Evolutionary conservation across 2,888 invertebrate genomes (phyloP), one percentile per base, ranked within the genome.

Genomic region (Saturnia japonica): DNA sequence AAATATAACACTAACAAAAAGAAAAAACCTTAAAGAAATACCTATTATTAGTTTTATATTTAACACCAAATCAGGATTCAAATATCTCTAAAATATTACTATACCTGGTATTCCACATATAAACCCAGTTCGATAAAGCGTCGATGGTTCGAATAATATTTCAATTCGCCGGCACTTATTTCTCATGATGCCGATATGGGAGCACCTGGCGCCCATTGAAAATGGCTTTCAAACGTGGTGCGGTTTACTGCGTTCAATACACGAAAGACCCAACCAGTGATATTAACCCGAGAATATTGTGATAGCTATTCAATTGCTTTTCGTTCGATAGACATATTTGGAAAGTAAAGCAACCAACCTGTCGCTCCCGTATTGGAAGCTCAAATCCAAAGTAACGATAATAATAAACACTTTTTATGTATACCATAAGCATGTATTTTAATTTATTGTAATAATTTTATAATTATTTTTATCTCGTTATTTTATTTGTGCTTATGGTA

Each of bases 91-190:
- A 68, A 68, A 71, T 64, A 68, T 34, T 11, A 68, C 25, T 42
- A 51, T 43, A 69, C 54, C 70, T n/a, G 68, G 64, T 71, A 71
- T 75, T 70, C 74, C 77, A 76, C 80, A 79, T 81, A 82, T 81
- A 85, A 83, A 79, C 75, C 76, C 47, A 71, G 77, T 79, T 73
- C 81, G 80, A 83, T 84, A 81, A 81, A 81, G 76, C 79, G 78
- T 73, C 80, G 82, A 80, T 83, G 82, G 83, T 79, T 80, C 78
- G 82, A 83, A 87, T 85, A 86, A 87, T 87, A 87, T 88, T 86
- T 86, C 87, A 86, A 84, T 87, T 83, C 81, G 71, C 73, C 76
- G 77, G 80, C 83, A 84, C 84, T 85, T 84, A 82, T 83, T 83
- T 82, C 81, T 81, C 79, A 81, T 78, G 81, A 80, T 74, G 74